These are phyloP conservation scores for Barnardius zonarius DNA, from an alignment of 2,113 vertebrate genomes.

Conservation along the genomic window DNA sequence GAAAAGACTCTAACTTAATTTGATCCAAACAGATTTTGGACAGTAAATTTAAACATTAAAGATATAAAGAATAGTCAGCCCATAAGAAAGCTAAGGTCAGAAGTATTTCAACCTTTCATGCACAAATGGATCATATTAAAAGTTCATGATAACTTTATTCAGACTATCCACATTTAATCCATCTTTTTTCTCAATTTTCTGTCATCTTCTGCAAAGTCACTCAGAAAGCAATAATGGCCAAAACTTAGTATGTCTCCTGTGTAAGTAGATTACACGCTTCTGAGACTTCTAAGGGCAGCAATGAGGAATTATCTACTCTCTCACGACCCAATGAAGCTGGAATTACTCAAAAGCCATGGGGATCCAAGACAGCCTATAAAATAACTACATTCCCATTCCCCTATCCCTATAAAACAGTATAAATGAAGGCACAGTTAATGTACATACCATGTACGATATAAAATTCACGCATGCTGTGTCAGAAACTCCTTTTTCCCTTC, in stretches of 20 bases:
- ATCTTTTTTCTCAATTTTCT: neutral
- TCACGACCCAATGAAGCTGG: neutral
- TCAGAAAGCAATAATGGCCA: neutral
- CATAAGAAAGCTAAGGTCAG: neutral
- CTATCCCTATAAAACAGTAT: neutral
- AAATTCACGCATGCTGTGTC: neutral
- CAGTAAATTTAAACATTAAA: neutral
- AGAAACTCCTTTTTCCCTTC: neutral
- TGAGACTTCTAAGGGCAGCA: constrained; percentile 29
- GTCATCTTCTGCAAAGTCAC: neutral
- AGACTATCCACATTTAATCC: neutral
- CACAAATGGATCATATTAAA: neutral
- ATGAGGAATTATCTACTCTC: constrained; percentile 3
- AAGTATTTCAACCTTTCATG: neutral
- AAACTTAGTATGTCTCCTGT: neutral
- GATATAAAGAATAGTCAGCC: neutral
- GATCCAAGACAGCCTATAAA: neutral
- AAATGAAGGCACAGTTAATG: neutral
- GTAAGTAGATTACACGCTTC: neutral
- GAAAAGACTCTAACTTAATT: neutral
- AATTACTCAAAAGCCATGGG: neutral
- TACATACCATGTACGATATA: neutral
- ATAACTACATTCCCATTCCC: neutral
- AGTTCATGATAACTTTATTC: neutral
- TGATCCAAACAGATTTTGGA: neutral